A percentile compares a stretch with the other conserved stretches of the same genome.
Conservation (phyloP, 2,888 invertebrate genomes). For the Andrena hattorfiana region DNA sequence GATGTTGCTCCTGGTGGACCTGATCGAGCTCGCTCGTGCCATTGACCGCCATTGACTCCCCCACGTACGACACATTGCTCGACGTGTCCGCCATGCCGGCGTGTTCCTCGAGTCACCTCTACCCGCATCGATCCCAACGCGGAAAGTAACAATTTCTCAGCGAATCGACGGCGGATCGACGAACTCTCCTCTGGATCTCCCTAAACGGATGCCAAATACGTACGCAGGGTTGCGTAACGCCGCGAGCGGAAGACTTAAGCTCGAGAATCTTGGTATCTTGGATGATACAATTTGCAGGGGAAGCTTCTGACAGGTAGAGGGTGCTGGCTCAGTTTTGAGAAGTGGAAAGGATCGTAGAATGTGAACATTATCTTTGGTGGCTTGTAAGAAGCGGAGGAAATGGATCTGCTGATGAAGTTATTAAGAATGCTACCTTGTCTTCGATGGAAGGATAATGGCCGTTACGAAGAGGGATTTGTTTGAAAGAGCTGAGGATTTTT, state of each 20-base stretch:
- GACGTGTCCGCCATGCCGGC: conserved; percentile 64
- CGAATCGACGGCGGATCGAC: conserved; percentile 22
- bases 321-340: too few species aligned
- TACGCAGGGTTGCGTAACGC: conserved; percentile 28
- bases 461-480: too few species aligned
- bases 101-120: conserved; percentile 54
- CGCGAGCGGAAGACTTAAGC: neutral
- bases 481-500: too few species aligned
- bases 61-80: conserved; percentile 76
- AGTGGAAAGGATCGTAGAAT: too few species aligned
- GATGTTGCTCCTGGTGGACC: conserved; percentile 80
- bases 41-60: conserved; percentile 85
- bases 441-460: too few species aligned
- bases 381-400: too few species aligned
- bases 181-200: neutral
- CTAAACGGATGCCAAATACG: neutral
- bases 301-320: too few species aligned
- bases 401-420: too few species aligned
- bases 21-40: conserved; percentile 83
- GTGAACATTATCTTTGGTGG: too few species aligned
- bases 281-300: neutral
- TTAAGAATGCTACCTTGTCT: too few species aligned
- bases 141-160: conserved; percentile 51
- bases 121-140: conserved; percentile 31
- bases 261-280: neutral